Base-by-base conservation (phyloP, 2,113 vertebrate genomes). In the Callionymus lyra region DNA sequence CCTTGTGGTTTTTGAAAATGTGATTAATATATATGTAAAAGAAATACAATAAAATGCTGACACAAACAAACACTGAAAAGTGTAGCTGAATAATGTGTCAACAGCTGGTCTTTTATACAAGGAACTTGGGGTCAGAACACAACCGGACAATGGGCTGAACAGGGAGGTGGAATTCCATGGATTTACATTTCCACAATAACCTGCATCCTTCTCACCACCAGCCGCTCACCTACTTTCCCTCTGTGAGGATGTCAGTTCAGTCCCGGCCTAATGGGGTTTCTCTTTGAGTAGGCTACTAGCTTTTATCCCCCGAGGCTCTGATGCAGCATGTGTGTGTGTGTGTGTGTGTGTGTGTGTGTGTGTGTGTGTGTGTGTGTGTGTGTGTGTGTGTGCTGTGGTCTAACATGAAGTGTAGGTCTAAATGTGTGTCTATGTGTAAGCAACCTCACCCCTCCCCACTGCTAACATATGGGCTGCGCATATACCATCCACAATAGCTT, bases 191-290 rank as follows among this genome's bases (percentile, higher is more conserved):
- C 55, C 49, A 59, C 59, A 60, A 59, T 60, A 62, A 74, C 68
- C 63, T 63, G 58, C 65, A 55, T 63, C 65, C 53, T 36, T 50
- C 44, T 47, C 37, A 54, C 44, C 19, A 60, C 52, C 40, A 42
- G 38, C 62, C 52, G 57, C 62, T 64, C 50, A 71, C 70, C 60
- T 40, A 27, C 41, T 21, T 36, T 32, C 45, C 21, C 74, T 41
- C 10, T 43, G 40, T 58, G 40, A 57, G 65, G 59, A 62, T 53
- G 61, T 49, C 53, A 51, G 59, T 63, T 59, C 46, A 53, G 56
- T 70, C 31, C 50, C 49, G 49, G 45, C 59, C 74, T 81, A 74
- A 76, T 81, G 74, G 76, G 52, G 40, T 50, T 43, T 44, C 53
- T 74, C 68, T 72, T 63, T 65, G 61, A 64, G 58, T 50, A 52